phyloP scores from a whole-genome alignment of 2,888 invertebrate species.

The Parnassius mnemosyne region DNA sequence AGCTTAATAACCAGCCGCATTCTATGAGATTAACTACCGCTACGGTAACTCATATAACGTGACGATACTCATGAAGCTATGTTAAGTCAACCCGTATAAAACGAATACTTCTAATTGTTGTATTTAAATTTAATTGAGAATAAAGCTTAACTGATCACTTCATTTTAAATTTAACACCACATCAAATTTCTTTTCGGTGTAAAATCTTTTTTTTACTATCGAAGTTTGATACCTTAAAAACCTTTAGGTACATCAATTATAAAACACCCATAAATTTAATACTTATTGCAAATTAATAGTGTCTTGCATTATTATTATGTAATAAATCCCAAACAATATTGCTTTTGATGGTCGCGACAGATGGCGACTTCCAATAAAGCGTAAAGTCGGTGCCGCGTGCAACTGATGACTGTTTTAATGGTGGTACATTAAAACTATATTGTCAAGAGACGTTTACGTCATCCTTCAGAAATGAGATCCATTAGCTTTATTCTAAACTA shows the following conservation, averaged over 20 bases:
- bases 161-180: no score
- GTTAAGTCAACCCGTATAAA: no score
- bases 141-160: no score
- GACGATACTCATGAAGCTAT: no score
- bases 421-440: conserved; percentile 27
- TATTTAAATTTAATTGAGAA: no score
- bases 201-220: no score
- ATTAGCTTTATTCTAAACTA: conserved; percentile 50
- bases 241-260: not conserved
- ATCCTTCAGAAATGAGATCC: conserved; percentile 5
- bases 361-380: conserved; percentile 25
- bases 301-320: conserved; percentile 14
- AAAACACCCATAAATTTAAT: conserved; percentile 15
- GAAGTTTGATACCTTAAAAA: no score
- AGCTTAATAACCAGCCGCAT: conserved; percentile 40
- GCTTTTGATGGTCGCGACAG: conserved; percentile 22
- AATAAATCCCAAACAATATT: conserved; percentile 22
- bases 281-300: conserved; percentile 18
- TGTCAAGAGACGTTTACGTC: conserved; percentile 17
- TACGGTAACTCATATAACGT: conserved; percentile 8
- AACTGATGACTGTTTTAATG: conserved; percentile 29
- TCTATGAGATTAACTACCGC: conserved; percentile 35
- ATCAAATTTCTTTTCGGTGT: no score
- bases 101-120: no score
- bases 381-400: conserved; percentile 29